Evolutionary conservation across 2,113 vertebrate species (phyloP), one percentile per base, ranked within the genome.

Genomic region (Pantherophis guttatus): DNA sequence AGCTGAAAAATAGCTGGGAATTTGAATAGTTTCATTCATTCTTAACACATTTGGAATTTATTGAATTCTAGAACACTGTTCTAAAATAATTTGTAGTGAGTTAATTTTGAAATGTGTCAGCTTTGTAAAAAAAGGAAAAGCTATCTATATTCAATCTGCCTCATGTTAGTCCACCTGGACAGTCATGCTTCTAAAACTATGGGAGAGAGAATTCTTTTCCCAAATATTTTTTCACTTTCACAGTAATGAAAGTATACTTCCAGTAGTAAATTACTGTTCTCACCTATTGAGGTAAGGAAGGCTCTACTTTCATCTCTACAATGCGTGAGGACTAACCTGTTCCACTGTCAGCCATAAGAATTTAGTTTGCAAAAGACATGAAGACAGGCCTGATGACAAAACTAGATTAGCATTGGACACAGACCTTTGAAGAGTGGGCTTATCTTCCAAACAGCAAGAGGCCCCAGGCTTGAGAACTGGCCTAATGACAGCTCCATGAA

Each of bases 351-450:
- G 24, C 9, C 59, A n/a, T 23, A 44, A n/a, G 48, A 53, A 52
- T 58, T 50, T 86, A 52, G 11, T 24, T 2, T 58, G 1, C 13
- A 9, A 1, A 19, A 62, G 48, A 29, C 87, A 62, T 17, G 33
- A 55, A 9, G 39, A 55, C 19, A 13, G 57, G 59, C 23, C 26
- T 48, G 8, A 11, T 0, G 15, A 91, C 50, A 90, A 44, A 44
- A 39, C 86, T 65, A 39, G 53, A 70, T 59, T 86, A 94, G 89
- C 21, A 91, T 24, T 17, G 9, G 8, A 52, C 26, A 90, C 89
- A 48, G 94, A 98, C 98, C 98, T 98, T 98, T 98, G 93, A 98
- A 98, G 86, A 98, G 97, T 17, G 98, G 98, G 93, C 98, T 98
- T 96, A 98, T 98, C 94, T 98, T 98, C 98, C 98, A 98, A 86